phyloP scores from a whole-genome alignment of 2,113 vertebrate species.

The Rana temporaria region DNA sequence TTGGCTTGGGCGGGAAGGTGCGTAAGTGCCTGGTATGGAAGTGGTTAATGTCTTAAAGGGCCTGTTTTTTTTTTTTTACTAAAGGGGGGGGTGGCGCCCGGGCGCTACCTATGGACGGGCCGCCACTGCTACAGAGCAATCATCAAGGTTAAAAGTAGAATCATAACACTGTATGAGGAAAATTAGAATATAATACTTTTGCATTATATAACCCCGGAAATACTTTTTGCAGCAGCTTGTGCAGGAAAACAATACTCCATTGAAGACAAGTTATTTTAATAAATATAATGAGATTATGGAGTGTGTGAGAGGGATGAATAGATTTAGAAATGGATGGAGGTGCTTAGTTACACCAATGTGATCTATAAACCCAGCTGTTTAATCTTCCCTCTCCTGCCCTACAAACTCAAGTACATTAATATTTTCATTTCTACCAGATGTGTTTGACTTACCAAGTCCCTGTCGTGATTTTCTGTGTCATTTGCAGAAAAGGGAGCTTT shows the following conservation, averaged over 20 bases:
- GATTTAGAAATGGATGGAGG: not conserved
- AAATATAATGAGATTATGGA: constrained; percentile 16
- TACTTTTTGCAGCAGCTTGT: constrained; percentile 8
- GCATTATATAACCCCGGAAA: not conserved
- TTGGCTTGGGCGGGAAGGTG: too few species aligned
- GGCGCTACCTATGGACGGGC: too few species aligned
- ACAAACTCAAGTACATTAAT: constrained; percentile 17
- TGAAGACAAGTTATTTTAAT: constrained; percentile 14
- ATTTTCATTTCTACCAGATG: constrained; percentile 36
- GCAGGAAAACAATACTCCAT: not conserved
- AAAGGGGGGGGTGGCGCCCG: too few species aligned
- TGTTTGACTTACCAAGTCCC: constrained; percentile 19
- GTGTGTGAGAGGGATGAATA: not conserved
- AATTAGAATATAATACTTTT: not conserved
- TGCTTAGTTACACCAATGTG: not conserved
- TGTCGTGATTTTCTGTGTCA: constrained; percentile 14
- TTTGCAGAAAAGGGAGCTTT: constrained; percentile 4
- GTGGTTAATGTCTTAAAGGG: too few species aligned
- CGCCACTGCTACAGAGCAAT: too few species aligned
- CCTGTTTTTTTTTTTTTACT: too few species aligned
- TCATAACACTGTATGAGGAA: not conserved
- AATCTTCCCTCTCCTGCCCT: not conserved
- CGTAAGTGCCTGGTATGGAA: too few species aligned
- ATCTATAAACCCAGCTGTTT: constrained; percentile 35
- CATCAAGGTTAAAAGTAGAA: too few species aligned